phyloP scores from a whole-genome alignment of 2,888 invertebrate genomes.

The Deilephila elpenor region DNA sequence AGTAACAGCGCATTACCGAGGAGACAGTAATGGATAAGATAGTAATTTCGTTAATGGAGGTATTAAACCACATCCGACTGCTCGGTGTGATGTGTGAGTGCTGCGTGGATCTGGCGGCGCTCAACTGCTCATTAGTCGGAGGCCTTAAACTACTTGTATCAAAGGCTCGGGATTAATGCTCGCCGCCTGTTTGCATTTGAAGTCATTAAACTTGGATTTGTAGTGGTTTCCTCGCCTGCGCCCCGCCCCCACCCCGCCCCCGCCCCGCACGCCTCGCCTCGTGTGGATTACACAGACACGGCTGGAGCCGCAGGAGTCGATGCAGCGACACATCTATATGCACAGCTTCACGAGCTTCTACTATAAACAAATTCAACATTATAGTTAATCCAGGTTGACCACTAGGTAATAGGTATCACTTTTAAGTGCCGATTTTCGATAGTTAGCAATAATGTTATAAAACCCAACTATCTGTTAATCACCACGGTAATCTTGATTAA shows the following conservation, averaged over 20 bases:
- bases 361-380: no score
- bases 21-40: not conserved
- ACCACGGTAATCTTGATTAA: not conserved
- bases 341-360: no score
- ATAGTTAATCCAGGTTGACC: no score
- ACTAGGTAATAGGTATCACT: no score
- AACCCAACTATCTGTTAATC: no score
- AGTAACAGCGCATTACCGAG: not conserved
- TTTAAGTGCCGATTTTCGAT: no score
- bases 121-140: not conserved
- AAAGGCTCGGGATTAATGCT: conserved; percentile 3
- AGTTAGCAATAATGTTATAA: no score
- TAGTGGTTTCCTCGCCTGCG: not conserved
- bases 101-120: not conserved
- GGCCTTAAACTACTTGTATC: not conserved
- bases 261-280: not conserved
- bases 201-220: not conserved
- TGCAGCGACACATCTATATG: no score
- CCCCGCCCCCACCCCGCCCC: not conserved
- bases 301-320: not conserved
- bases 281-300: not conserved
- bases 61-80: not conserved
- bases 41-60: not conserved
- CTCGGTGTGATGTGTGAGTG: not conserved
- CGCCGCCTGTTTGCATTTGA: not conserved